Percentiles rank a stretch among this genome's conserved stretches.
phyloP scores from a whole-genome alignment of 2,797 vertebrate genomes.

The Sebastes reedi region DNA sequence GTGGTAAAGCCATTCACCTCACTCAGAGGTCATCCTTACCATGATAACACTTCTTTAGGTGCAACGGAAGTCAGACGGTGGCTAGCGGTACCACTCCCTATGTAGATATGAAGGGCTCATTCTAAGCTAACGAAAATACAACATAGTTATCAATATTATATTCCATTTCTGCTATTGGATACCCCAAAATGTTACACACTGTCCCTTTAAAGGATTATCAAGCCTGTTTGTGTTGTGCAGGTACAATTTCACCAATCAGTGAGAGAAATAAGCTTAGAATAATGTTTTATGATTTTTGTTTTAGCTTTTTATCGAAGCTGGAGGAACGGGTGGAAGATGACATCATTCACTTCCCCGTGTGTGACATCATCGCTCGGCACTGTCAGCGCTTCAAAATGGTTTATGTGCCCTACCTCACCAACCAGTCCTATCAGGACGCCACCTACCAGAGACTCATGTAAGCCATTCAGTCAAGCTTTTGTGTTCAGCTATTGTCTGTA shows the following conservation, averaged over 20 bases:
- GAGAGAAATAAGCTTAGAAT: not conserved
- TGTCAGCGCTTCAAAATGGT: constrained; percentile 89
- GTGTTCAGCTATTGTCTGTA: not conserved
- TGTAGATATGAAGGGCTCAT: not conserved
- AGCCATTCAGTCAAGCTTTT: constrained; percentile 58
- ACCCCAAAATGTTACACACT: not conserved
- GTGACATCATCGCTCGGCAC: constrained; percentile 90
- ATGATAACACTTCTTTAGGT: too few relatives aligned
- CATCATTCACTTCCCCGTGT: constrained; percentile 90
- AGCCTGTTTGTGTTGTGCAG: not conserved
- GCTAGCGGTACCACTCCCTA: not conserved
- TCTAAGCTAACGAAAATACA: not conserved
- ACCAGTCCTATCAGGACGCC: constrained; percentile 97
- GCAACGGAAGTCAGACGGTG: too few relatives aligned
- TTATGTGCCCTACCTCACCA: constrained; percentile 97
- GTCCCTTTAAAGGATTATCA: not conserved
- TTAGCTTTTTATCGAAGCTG: constrained; percentile 92
- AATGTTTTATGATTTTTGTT: not conserved
- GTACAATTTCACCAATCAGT: not conserved
- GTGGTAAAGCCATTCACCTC: too few relatives aligned
- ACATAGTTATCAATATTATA: not conserved
- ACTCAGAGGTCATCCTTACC: too few relatives aligned
- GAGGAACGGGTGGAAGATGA: constrained; percentile 93
- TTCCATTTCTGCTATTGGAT: not conserved
- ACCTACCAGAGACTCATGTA: constrained; percentile 94